Evolutionary conservation across 2,797 vertebrate genomes (phyloP).

Genomic region (Acrossocheilus fasciatus): DNA sequence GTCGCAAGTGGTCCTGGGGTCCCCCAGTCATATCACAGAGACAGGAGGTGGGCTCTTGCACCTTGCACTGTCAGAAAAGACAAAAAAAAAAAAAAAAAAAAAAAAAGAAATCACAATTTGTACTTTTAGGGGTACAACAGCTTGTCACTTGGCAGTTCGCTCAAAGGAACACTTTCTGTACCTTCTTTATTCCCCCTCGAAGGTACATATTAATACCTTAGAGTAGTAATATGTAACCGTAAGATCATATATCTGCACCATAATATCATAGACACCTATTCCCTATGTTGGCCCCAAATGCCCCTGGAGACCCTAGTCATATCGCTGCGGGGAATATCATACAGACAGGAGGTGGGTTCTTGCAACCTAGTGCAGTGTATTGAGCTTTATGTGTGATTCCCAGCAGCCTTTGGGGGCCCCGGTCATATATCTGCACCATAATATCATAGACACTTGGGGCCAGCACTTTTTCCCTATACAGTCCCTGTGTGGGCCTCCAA

Average conservation of each 20-base stretch:
- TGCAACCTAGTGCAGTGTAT: background rate
- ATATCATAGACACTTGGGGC: background rate
- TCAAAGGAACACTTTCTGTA: background rate
- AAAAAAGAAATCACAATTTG: too few species aligned
- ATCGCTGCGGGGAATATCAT: background rate
- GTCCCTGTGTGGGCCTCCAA: background rate
- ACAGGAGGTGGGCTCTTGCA: background rate
- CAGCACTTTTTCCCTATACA: background rate
- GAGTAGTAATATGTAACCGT: background rate
- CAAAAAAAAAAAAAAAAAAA: too few species aligned
- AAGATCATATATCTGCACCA: background rate
- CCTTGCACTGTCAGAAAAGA: too few species aligned
- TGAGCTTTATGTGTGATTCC: background rate
- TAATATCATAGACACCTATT: background rate
- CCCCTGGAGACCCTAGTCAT: background rate
- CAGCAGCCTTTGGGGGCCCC: background rate
- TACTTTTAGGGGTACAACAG: background rate
- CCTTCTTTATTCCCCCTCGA: background rate
- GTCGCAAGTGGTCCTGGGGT: background rate
- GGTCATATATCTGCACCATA: background rate
- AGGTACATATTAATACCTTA: background rate
- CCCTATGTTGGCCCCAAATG: background rate
- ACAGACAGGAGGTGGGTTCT: background rate
- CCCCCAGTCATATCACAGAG: too few species aligned
- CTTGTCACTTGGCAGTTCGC: background rate